Evolutionary conservation across 1,140 invertebrate species (phyloP), one percentile per base, ranked within the genome.

Genomic region (Cryptotermes secundus): DNA sequence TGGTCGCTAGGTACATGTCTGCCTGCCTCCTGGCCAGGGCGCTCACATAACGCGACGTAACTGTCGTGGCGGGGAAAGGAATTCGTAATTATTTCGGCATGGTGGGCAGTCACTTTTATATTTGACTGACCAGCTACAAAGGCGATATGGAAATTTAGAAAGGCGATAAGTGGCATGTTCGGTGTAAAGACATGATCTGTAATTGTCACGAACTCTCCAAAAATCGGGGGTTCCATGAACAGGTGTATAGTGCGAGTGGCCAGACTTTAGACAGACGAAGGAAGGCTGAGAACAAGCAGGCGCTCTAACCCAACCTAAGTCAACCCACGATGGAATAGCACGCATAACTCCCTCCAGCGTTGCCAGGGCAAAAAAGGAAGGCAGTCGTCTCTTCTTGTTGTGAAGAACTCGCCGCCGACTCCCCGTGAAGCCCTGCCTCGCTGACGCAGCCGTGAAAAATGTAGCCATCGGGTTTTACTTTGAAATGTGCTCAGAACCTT

Each of bases 321-420:
- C 42, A 36, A 81, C 80, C 42, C 80, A 81, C 80, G 26, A 35
- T n/a, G 80, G 80, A 81, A 45, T 81, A 38, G 80, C 80, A 36
- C 12, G 80, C 80, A 81, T 81, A 81, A 81, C 80, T 81, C 80
- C 80, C 80, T 81, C n/a, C 26, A 81, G 80, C 80, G 80, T 26
- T 81, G 80, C 59, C n/a, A 31, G 59, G 59, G 59, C 59, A 72
- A 72, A 72, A 31, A 72, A 72, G 59, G 59, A 31, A 72, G n/a
- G 26, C 59, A 72, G 59, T 72, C 59, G 9, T 81, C 42, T 81
- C 35, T 34, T 81, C 80, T 35, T 81, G 80, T 72, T 59, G 53
- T 24, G 53, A 59, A 59, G 53, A 59, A 24, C 53, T 59, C 53
- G 53, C 53, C 59, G 59, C 59, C 6, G 26, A 31, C 26, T 72